Evolutionary conservation across 2,797 vertebrate genomes (phyloP).

Genomic region (Helarctos malayanus): DNA sequence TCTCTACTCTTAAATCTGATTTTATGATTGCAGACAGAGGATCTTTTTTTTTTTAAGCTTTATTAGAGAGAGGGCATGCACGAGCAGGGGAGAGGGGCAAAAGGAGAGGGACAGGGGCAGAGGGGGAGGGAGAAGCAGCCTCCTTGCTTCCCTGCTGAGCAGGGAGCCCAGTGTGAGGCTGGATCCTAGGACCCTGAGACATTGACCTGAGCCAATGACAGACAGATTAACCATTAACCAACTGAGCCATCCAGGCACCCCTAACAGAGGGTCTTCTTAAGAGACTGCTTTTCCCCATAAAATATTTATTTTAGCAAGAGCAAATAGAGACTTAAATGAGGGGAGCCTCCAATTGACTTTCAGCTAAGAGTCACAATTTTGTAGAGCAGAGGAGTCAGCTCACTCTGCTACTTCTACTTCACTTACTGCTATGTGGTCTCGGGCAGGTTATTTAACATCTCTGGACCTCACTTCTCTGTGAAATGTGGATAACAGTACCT

Average conservation of each 20-base stretch:
- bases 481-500: not conserved
- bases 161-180: no score
- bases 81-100: not conserved
- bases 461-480: not conserved
- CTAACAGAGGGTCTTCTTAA: not conserved
- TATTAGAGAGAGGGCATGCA: not conserved
- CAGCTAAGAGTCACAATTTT: conserved; percentile 14
- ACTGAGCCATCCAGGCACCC: not conserved
- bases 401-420: not conserved
- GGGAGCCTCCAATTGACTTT: not conserved
- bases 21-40: conserved; percentile 39
- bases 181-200: not conserved
- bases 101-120: not conserved
- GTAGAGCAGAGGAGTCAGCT: not conserved
- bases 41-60: not conserved
- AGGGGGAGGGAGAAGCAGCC: not conserved
- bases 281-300: not conserved
- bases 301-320: conserved; percentile 29
- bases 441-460: not conserved
- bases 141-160: not conserved
- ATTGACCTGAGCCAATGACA: no score
- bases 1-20: conserved; percentile 39
- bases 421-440: not conserved
- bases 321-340: conserved; percentile 32
- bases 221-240: not conserved